A percentile compares a stretch with the other conserved stretches of the same genome.
These are phyloP conservation scores for Lepidochrysops patricia DNA, from an alignment of 2,888 invertebrate genomes.

Conservation along the genomic window DNA sequence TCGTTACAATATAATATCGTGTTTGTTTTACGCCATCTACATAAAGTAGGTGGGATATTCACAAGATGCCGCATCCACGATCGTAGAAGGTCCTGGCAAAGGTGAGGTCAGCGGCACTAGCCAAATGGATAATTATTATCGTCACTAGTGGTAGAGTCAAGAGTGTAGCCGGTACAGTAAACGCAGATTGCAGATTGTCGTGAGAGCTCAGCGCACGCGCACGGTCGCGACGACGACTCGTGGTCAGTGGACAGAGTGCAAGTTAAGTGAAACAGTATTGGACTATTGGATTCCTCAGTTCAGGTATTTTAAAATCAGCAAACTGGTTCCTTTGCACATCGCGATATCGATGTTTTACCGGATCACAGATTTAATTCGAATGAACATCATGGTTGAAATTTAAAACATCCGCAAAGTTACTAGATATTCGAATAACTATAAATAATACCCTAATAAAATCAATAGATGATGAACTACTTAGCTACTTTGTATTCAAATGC, in stretches of 20 bases:
- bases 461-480: no score
- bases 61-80: neutral
- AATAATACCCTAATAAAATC: no score
- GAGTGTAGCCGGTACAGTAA: slow-evolving; percentile 17
- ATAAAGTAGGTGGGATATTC: neutral
- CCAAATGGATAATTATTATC: slow-evolving; percentile 25
- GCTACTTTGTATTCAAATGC: no score
- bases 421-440: neutral
- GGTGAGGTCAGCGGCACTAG: slow-evolving; percentile 36
- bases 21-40: no score
- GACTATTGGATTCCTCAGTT: slow-evolving; percentile 33
- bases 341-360: slow-evolving; percentile 36
- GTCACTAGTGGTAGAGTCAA: slow-evolving; percentile 23
- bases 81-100: neutral
- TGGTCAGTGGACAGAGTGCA: slow-evolving; percentile 37
- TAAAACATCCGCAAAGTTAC: neutral
- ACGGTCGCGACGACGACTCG: slow-evolving; percentile 31
- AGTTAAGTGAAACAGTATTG: slow-evolving; percentile 34
- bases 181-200: slow-evolving; percentile 42
- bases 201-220: slow-evolving; percentile 33
- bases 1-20: no score
- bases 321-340: slow-evolving; percentile 48
- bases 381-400: neutral
- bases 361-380: slow-evolving; percentile 19
- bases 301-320: slow-evolving; percentile 53